phyloP scores from a whole-genome alignment of 2,797 vertebrate genomes.

The Columba guinea region DNA sequence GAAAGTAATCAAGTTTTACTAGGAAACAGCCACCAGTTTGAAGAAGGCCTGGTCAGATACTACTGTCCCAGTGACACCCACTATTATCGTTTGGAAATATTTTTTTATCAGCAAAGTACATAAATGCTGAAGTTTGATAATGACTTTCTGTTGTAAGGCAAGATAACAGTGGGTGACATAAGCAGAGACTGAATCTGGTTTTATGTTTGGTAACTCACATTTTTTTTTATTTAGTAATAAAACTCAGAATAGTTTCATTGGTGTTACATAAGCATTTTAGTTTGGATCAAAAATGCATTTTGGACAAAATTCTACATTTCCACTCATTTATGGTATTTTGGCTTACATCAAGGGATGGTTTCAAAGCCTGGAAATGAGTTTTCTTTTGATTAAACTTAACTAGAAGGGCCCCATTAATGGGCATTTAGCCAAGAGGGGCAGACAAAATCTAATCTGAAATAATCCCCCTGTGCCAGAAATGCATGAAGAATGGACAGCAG shows the following conservation, averaged over 20 bases:
- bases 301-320: not conserved
- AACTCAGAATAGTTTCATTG: not conserved
- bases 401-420: not conserved
- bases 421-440: not conserved
- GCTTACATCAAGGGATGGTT: not conserved
- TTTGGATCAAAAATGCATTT: not conserved
- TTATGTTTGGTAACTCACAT: not conserved
- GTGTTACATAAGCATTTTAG: not conserved
- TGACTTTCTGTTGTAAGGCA: not conserved
- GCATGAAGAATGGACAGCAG: not conserved
- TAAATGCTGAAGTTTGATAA: not conserved
- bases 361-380: not conserved
- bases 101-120: not conserved
- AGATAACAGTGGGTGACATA: accelerated
- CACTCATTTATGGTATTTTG: not conserved
- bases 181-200: not conserved
- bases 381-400: not conserved
- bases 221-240: not conserved
- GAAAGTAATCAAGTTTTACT: not conserved
- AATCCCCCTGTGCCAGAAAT: not conserved
- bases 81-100: not conserved
- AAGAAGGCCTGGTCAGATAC: not conserved
- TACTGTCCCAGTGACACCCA: not conserved
- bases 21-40: not conserved
- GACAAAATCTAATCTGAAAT: not conserved